Conservation (phyloP, 37 sponge, comb jelly and placozoan species). For the Haliclona indistincta region DNA sequence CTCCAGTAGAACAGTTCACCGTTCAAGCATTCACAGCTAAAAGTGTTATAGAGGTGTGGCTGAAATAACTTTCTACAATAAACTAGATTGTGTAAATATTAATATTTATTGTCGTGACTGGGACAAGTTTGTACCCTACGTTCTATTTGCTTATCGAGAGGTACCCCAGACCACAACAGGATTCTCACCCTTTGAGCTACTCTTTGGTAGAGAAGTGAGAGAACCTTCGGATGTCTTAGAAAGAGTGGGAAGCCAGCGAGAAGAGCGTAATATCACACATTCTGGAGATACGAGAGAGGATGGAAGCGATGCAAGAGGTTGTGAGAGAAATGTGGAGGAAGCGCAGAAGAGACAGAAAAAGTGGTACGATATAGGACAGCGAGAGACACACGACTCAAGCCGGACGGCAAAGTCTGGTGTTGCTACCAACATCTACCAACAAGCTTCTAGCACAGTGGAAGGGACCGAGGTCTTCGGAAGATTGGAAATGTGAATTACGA, state of each 20-base stretch:
- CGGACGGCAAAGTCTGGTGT: constrained; percentile 29
- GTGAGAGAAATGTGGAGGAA: constrained; percentile 11
- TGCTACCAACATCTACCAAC: constrained; percentile 13
- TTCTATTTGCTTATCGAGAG: too few relatives aligned
- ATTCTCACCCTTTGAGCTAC: constrained; percentile 6
- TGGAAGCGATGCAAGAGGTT: constrained; percentile 15
- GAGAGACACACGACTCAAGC: background rate
- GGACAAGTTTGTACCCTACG: too few relatives aligned
- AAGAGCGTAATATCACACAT: constrained; percentile 3
- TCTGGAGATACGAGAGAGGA: background rate
- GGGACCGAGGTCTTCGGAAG: background rate
- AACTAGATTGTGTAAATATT: too few relatives aligned
- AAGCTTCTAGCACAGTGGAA: constrained; percentile 32
- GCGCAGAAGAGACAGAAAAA: constrained; percentile 20
- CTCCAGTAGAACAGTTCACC: too few relatives aligned
- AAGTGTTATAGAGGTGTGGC: too few relatives aligned
- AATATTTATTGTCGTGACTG: too few relatives aligned
- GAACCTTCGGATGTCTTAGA: background rate
- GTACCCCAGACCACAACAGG: constrained; percentile 5
- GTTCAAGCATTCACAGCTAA: too few relatives aligned
- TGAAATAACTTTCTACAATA: too few relatives aligned
- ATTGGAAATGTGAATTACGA: constrained; percentile 27
- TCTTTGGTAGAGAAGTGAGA: constrained; percentile 1
- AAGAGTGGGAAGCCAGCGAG: constrained; percentile 6
- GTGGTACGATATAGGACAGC: constrained; percentile 36